phyloP scores from a whole-genome alignment of 2,888 invertebrate genomes.

The Watsonalla binaria region DNA sequence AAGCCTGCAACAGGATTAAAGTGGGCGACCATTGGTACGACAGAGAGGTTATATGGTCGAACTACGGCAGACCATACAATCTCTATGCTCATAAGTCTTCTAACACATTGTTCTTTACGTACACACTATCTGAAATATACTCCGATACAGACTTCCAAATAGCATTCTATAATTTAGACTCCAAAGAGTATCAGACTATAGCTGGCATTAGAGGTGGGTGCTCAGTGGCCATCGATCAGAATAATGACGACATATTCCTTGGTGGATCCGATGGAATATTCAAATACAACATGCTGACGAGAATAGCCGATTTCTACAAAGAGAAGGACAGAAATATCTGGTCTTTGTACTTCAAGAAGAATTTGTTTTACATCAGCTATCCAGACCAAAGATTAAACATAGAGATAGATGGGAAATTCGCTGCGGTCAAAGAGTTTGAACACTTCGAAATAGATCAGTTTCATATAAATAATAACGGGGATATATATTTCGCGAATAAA shows the following conservation, averaged over 20 bases:
- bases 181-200: conserved; percentile 38
- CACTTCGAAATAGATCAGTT: conserved; percentile 51
- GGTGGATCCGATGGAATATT: conserved; percentile 62
- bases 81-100: conserved; percentile 42
- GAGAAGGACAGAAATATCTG: conserved; percentile 52
- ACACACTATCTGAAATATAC: conserved; percentile 40
- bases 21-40: conserved; percentile 47
- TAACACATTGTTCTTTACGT: conserved; percentile 51
- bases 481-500: conserved; percentile 50
- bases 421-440: conserved; percentile 47
- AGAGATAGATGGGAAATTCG: conserved; percentile 47
- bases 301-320: conserved; percentile 46
- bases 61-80: conserved; percentile 44
- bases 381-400: conserved; percentile 53
- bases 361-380: conserved; percentile 55
- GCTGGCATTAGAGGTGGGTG: conserved; percentile 53
- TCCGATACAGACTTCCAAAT: conserved; percentile 53
- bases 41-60: conserved; percentile 35
- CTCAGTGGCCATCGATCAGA: conserved; percentile 46
- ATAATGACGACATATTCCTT: conserved; percentile 45
- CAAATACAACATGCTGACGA: conserved; percentile 49
- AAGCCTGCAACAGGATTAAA: conserved; percentile 37
- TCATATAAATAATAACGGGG: conserved; percentile 29
- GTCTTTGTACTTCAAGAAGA: conserved; percentile 45
- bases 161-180: conserved; percentile 39